phyloP scores from a whole-genome alignment of 2,797 vertebrate genomes.

The Gymnothorax reevesii region DNA sequence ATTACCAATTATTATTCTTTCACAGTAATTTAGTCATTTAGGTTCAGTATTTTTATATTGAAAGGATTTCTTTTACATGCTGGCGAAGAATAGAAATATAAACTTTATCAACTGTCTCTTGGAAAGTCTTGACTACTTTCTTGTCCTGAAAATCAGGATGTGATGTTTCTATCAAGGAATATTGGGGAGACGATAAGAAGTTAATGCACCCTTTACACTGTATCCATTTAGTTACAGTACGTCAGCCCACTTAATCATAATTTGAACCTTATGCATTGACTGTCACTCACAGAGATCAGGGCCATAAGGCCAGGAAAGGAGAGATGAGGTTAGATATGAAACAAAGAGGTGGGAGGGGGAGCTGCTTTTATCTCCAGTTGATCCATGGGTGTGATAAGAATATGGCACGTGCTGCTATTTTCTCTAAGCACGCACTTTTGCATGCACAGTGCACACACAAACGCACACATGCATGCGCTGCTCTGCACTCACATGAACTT shows the following conservation, averaged over 20 bases:
- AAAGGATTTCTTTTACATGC: neutral
- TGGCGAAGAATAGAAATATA: neutral
- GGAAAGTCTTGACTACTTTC: neutral
- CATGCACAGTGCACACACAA: neutral
- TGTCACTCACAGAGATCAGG: neutral
- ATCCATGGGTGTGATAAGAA: neutral
- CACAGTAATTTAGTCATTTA: neutral
- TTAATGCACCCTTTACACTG: neutral
- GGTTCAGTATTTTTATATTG: neutral
- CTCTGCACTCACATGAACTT: neutral
- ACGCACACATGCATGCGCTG: neutral
- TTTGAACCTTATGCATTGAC: neutral
- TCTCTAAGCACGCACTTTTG: neutral
- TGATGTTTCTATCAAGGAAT: constrained; percentile 7
- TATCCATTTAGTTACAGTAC: neutral
- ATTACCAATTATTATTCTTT: neutral
- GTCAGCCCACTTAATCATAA: neutral
- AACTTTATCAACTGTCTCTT: neutral
- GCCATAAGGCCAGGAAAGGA: neutral
- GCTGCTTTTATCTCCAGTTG: neutral
- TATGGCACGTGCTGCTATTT: neutral
- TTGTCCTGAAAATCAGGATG: neutral
- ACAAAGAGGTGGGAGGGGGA: neutral
- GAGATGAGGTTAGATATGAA: neutral
- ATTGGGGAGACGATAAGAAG: neutral